These are phyloP conservation scores for Oxyruncus cristatus DNA, from an alignment of 2,113 vertebrate genomes.

Conservation along the genomic window DNA sequence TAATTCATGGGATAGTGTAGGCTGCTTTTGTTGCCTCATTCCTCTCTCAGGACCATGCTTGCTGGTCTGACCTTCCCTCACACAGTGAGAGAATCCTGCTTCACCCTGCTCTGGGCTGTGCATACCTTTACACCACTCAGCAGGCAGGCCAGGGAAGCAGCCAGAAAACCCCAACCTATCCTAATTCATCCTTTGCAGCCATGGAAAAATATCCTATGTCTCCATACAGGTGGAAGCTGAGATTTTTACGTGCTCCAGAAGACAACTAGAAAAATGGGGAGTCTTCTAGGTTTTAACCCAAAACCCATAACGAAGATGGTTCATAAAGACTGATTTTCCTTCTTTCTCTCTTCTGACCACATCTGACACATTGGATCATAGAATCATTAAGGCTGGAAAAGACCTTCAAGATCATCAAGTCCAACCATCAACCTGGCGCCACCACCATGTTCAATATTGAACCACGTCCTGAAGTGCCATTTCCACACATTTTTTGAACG, in stretches of 20 bases:
- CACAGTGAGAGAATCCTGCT: background rate
- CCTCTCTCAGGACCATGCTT: background rate
- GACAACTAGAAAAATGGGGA: background rate
- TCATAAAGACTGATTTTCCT: background rate
- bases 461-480: background rate
- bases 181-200: background rate
- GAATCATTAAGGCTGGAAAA: background rate
- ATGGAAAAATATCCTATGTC: background rate
- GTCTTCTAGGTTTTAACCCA: background rate
- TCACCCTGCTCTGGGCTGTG: background rate
- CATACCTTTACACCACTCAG: background rate
- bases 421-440: background rate
- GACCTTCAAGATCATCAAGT: background rate
- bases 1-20: background rate
- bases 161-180: background rate
- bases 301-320: background rate
- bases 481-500: background rate
- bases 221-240: background rate
- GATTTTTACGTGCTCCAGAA: background rate
- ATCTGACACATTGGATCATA: background rate
- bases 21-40: background rate
- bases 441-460: background rate
- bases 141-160: background rate
- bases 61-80: background rate
- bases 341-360: background rate